Base-by-base conservation (phyloP, 2,888 invertebrate genomes). In the Lysandra coridon region DNA sequence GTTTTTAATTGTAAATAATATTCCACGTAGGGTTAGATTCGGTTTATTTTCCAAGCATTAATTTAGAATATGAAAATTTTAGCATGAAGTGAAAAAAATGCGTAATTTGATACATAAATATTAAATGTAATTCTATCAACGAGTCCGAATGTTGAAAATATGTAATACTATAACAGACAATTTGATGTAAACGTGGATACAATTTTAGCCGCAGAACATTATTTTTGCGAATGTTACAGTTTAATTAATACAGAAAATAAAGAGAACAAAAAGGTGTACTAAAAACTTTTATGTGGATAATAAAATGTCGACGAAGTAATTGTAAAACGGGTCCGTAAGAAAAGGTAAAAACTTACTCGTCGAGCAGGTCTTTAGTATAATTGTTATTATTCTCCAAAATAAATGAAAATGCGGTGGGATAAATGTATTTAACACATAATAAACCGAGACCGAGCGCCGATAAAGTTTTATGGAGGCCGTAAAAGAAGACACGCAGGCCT, bases 381-480 rank as follows among this genome's bases (percentile, higher is more conserved):
- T 76, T 76, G 57, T 57, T 76, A 76, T 76, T 57, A 57, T 76
- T 76, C 57, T 76, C 23, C 33, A 76, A 75, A 78, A 74, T 80
- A 76, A 76, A 79, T 76, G 75, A 80, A 75, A 78, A 75, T 33
- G 79, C 23, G 80, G 40, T 78, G 40, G 73, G 78, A 81, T 81
- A 83, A 85, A 85, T 85, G 86, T 86, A 87, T 87, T 87, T 86
- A 86, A 85, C 88, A 86, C 86, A 83, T 86, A 86, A 85, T 88
- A 87, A 88, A 87, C 83, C 81, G 81, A 84, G 83, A 83, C 83
- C 85, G 85, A 87, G 85, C 82, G 84, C 83, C 85, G 81, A 86
- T 87, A 88, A 88, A 86, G 81, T 87, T 88, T 88, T 88, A 88
- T 86, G 84, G 82, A 82, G 78, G 83, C 83, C 83, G 83, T 87